These are phyloP conservation scores for Cheumatopsyche charites DNA, from an alignment of 1,140 invertebrate genomes.

Conservation along the genomic window DNA sequence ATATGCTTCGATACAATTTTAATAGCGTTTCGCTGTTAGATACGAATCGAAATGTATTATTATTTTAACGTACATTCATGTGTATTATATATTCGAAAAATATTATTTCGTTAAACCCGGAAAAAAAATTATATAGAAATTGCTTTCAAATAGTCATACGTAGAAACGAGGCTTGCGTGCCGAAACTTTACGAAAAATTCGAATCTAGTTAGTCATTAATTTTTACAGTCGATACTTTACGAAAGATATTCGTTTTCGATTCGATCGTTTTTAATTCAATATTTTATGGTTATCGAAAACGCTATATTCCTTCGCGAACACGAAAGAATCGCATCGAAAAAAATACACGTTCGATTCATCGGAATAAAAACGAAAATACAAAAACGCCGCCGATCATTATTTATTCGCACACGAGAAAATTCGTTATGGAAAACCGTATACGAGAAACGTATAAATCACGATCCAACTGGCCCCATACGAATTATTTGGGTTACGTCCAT, in stretches of 20 bases:
- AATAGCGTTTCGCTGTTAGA: no score
- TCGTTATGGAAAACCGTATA: neutral
- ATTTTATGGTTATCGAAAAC: conserved; percentile 13
- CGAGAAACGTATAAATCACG: neutral
- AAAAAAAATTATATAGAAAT: no score
- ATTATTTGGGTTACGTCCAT: conserved; percentile 17
- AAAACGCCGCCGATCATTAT: neutral
- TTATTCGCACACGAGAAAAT: conserved; percentile 2
- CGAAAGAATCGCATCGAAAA: neutral
- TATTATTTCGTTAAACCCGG: no score
- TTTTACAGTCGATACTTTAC: conserved; percentile 14
- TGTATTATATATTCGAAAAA: no score
- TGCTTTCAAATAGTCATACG: no score
- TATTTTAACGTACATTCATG: no score
- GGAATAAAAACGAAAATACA: neutral
- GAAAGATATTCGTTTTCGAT: neutral
- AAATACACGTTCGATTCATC: neutral
- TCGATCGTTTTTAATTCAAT: conserved; percentile 14
- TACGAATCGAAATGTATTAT: no score
- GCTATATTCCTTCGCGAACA: no score
- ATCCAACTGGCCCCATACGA: neutral
- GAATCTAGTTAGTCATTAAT: conserved; percentile 11
- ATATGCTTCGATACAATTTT: no score
- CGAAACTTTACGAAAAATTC: conserved; percentile 1
- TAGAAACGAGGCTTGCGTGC: neutral